Base-by-base conservation (phyloP, 2,113 vertebrate genomes). In the Caloenas nicobarica region DNA sequence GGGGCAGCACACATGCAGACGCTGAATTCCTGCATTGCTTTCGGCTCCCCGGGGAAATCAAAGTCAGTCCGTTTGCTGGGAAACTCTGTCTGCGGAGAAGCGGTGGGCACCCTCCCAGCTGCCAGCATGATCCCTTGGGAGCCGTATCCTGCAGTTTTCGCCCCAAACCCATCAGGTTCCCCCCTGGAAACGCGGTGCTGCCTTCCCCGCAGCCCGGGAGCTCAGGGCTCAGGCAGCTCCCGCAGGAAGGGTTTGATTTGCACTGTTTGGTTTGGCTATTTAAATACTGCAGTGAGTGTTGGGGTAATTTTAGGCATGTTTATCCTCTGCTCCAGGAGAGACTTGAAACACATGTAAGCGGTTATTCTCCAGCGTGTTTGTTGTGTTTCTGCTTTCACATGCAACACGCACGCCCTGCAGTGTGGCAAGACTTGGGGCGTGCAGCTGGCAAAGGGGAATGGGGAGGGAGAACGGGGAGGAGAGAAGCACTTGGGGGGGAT, bases 271-370 rank as follows among this genome's bases (percentile, higher is more conserved):
- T 89, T 81, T 69, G 86, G 91, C 72, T 93, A 60, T 93, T 94
- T 76, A 84, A 94, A 81, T 81, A 46, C 54, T 11, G 77, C 83
- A 70, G 46, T 18, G 86, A 69, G 65, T 0, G 23, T 2, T 29
- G 72, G 73, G 82, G 80, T 91, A 91, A 91, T 91, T 92, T 95
- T 81, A 89, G 77, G 69, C 72, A 16, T 96, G 88, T 95, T 95
- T 96, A 91, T 95, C 83, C 77, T 80, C 33, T 76, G 86, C 92
- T 80, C 66, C 36, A 66, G 44, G 91, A 94, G 86, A 78, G 50
- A 46, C 70, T 70, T 12, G 4, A 76, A 88, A 73, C 93, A 92
- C 83, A 73, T 89, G 91, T 54, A 73, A 96, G 92, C 65, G 91
- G 92, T 94, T 95, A 82, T 7, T 91, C 81, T 82, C 16, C 70